Evolutionary conservation across 2,888 invertebrate species (phyloP), one percentile per base, ranked within the genome.

Genomic region (Chymomyza caudatula): DNA sequence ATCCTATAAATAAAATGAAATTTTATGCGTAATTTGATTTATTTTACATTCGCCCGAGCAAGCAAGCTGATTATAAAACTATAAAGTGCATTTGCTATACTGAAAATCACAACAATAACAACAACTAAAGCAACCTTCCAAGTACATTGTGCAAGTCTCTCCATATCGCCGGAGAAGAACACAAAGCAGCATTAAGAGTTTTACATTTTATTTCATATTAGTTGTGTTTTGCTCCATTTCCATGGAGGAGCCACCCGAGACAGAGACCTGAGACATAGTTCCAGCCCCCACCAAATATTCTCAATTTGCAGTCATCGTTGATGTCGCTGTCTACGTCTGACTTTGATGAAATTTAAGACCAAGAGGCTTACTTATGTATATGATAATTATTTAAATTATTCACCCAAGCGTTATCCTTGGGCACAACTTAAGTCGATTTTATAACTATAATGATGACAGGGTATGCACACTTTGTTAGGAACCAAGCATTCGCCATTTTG

Each of bases 21-120:
- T 60, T 74, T 74, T 68, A 76, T 68, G 71, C 74, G 71, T 77
- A 77, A 76, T 77, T 77, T 74, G 71, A 76, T 74, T 79, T 63
- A 71, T 60, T 76, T 79, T 52, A 60, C 76, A 15, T 19, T 17
- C 6, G 11, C 15, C 15, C 3, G 17, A 47, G 8, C 47, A 8
- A 19, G 5, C 47, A 17, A 8, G 19, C 47, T 59, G 54, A 77
- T 73, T 70, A 65, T 66, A 59, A 71, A 76, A 67, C 67, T 61
- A 70, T 66, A 62, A 71, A 65, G 59, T 54, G 66, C 53, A 60
- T 59, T 59, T n/a, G 47, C 44, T 3, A 0, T 2, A 44, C 11
- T 44, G 15, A 44, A 44, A 44, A 44, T 4, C 47, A 17, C 47
- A 47, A 47, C 47, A 15, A 17, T 4, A 47, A 19, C 3, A 15